phyloP scores from a whole-genome alignment of 2,113 vertebrate species.

The Catharus bicknelli region DNA sequence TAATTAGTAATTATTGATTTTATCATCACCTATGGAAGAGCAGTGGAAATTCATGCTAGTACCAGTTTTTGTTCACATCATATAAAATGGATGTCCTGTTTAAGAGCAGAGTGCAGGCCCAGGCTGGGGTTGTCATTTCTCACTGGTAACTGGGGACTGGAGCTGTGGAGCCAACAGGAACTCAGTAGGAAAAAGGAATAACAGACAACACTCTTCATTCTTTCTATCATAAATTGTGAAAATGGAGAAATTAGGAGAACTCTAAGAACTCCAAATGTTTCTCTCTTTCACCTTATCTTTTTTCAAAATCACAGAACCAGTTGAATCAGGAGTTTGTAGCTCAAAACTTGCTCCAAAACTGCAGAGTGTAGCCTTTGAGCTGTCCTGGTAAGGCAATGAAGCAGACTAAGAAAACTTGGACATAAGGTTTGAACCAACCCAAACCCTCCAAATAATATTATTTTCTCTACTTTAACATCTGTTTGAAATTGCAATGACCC shows the following conservation, averaged over 20 bases:
- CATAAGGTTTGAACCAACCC: background rate
- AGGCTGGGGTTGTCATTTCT: background rate
- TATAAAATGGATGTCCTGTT: background rate
- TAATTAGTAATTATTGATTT: background rate
- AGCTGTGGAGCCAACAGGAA: background rate
- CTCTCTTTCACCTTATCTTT: background rate
- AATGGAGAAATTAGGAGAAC: accelerated
- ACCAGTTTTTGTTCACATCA: background rate
- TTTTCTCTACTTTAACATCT: background rate
- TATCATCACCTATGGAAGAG: background rate
- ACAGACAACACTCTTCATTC: accelerated
- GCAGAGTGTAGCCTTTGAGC: background rate
- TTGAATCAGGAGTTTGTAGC: background rate
- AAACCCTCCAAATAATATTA: background rate
- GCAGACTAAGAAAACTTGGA: background rate
- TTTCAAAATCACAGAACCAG: background rate
- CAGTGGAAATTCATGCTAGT: background rate
- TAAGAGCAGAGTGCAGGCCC: background rate
- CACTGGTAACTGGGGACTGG: background rate
- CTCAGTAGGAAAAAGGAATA: background rate
- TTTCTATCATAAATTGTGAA: background rate
- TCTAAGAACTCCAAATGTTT: background rate
- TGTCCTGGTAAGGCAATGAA: background rate
- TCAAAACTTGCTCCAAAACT: background rate
- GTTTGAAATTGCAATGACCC: background rate